A percentile compares a stretch with the other conserved stretches of the same genome.
Evolutionary conservation across 2,113 vertebrate species (phyloP).

Genomic region (Ranitomeya variabilis): DNA sequence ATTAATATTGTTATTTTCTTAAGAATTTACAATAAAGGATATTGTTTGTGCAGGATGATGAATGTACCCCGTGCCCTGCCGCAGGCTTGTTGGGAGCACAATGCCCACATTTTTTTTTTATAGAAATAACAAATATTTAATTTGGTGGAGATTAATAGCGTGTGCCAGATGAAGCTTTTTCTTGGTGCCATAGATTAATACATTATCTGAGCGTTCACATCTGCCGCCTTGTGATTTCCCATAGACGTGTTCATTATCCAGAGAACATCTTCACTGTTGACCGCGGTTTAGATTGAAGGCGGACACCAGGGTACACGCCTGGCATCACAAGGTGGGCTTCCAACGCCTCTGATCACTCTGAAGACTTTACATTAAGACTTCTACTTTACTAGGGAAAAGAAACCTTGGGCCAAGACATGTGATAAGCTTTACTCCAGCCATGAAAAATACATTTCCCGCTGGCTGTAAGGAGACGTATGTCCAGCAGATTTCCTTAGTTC

Average conservation of each 20-base stretch:
- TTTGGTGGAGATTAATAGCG: conserved; percentile 38
- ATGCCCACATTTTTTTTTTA: conserved; percentile 21
- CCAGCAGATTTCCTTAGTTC: conserved; percentile 69
- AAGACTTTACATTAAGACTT: conserved; percentile 72
- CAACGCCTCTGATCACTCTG: conserved; percentile 58
- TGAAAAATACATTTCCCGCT: conserved; percentile 78
- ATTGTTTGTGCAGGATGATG: conserved; percentile 24
- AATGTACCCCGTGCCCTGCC: not conserved
- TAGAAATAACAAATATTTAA: conserved; percentile 35
- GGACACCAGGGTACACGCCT: not conserved
- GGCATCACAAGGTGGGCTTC: conserved; percentile 51
- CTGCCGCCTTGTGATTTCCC: conserved; percentile 5
- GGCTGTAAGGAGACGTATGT: conserved; percentile 73
- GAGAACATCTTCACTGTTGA: conserved; percentile 44
- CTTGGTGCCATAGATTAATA: conserved; percentile 43
- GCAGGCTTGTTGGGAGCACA: conserved; percentile 11
- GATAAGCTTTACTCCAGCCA: conserved; percentile 74
- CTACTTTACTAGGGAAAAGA: conserved; percentile 71
- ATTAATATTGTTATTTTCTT: conserved; percentile 30
- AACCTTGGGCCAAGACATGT: conserved; percentile 72
- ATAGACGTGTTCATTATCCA: conserved; percentile 13
- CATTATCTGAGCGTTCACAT: conserved; percentile 17
- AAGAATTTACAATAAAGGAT: not conserved
- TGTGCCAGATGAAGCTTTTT: not conserved
- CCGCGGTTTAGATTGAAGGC: not conserved